A percentile compares a stretch with the other conserved stretches of the same genome.
phyloP scores from a whole-genome alignment of 2,888 invertebrate species.

The Tipula lateralis region DNA sequence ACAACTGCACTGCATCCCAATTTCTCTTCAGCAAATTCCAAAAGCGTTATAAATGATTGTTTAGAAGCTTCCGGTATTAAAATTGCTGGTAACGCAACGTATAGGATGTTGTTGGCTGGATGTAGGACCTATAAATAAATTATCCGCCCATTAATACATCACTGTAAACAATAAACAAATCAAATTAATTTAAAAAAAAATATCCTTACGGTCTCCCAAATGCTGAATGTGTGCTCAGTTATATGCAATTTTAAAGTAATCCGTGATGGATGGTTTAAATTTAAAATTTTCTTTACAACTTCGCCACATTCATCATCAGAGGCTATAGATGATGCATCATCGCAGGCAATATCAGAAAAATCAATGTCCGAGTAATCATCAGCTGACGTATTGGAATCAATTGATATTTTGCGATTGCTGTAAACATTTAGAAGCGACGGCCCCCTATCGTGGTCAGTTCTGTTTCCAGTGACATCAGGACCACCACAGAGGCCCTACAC shows the following conservation, averaged over 20 bases:
- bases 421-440: constrained; percentile 51
- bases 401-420: constrained; percentile 49
- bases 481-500: constrained; percentile 98
- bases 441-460: constrained; percentile 51
- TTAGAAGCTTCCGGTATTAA: constrained; percentile 88
- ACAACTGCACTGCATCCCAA: constrained; percentile 75
- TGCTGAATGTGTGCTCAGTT: constrained; percentile 70
- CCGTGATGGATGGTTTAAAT: constrained; percentile 63
- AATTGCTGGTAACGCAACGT: constrained; percentile 82
- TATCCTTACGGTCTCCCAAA: constrained; percentile 74
- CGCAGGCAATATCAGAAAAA: constrained; percentile 41
- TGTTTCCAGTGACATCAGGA: constrained; percentile 94
- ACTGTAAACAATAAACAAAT: background rate
- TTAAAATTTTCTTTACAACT: constrained; percentile 60
- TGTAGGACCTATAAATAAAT: constrained; percentile 41
- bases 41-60: constrained; percentile 87
- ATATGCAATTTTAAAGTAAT: constrained; percentile 73
- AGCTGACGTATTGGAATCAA: constrained; percentile 47
- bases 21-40: constrained; percentile 94
- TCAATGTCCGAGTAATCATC: constrained; percentile 45
- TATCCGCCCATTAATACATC: background rate
- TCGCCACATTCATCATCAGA: constrained; percentile 50
- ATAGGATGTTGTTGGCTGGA: constrained; percentile 64
- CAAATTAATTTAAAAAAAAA: background rate
- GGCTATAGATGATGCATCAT: constrained; percentile 43